Conservation (phyloP, 1,140 invertebrate genomes). For the Octopus bimaculoides region DNA sequence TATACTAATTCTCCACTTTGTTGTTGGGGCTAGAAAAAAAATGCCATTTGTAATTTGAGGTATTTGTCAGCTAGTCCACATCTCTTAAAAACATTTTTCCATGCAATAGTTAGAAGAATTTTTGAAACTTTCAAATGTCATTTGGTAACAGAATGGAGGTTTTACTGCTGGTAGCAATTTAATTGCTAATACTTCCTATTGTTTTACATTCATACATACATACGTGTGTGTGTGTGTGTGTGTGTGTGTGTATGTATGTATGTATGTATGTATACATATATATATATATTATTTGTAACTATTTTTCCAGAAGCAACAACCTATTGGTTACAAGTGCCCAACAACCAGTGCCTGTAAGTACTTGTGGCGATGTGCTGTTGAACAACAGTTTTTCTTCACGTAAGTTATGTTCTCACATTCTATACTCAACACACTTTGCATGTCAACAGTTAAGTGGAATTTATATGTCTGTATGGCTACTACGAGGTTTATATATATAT, state of each 20-base stretch:
- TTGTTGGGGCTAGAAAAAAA: too few species aligned
- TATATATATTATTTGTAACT: slow-evolving; percentile 19
- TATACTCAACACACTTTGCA: background rate
- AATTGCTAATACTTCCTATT: too few species aligned
- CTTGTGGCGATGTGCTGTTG: slow-evolving; percentile 93
- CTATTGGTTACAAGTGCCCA: slow-evolving; percentile 92
- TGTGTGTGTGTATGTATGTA: too few species aligned
- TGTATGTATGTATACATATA: too few species aligned
- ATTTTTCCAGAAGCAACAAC: slow-evolving; percentile 87
- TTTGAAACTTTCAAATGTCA: too few species aligned
- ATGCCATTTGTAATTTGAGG: too few species aligned
- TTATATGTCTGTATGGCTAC: slow-evolving; percentile 4
- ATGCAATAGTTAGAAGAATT: too few species aligned
- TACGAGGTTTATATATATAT: slow-evolving; percentile 6
- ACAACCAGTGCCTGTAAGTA: slow-evolving; percentile 86
- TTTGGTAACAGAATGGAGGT: background rate
- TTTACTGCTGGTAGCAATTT: background rate
- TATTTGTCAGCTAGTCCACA: too few species aligned
- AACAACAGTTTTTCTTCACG: slow-evolving; percentile 97
- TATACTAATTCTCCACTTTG: too few species aligned
- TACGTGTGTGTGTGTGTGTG: too few species aligned
- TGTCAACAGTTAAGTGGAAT: slow-evolving; percentile 3
- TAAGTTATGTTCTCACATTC: slow-evolving; percentile 62
- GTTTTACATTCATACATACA: too few species aligned
- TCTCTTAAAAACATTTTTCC: too few species aligned